These are phyloP conservation scores for Augiades crinisus DNA, from an alignment of 2,888 invertebrate genomes.

Conservation along the genomic window DNA sequence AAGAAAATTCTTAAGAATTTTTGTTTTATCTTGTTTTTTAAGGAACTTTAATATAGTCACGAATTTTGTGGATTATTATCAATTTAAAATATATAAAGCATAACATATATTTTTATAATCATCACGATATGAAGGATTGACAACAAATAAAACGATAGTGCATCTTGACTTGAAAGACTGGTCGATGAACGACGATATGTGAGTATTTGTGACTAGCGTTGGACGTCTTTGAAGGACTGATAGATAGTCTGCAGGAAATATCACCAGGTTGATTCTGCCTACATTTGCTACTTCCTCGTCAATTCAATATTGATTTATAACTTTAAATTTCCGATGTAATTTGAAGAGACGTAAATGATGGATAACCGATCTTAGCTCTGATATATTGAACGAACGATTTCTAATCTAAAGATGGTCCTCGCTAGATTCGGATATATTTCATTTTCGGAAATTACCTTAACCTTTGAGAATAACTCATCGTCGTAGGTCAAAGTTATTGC, in stretches of 20 bases:
- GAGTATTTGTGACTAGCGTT: too few species aligned
- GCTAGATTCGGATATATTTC: conserved; percentile 5
- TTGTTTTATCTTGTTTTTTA: not conserved
- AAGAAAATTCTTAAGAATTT: not conserved
- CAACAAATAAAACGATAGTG: too few species aligned
- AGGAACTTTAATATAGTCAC: too few species aligned
- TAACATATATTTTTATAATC: too few species aligned
- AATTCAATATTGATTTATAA: not conserved
- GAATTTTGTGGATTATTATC: too few species aligned
- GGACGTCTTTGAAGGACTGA: too few species aligned
- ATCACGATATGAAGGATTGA: too few species aligned
- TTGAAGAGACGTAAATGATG: not conserved
- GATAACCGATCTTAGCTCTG: conserved; percentile 6
- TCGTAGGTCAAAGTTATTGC: not conserved
- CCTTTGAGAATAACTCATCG: not conserved
- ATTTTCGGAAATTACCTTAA: conserved; percentile 6
- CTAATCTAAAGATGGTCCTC: conserved; percentile 10
- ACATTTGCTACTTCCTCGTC: not conserved
- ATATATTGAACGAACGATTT: conserved; percentile 6
- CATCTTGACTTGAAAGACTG: too few species aligned
- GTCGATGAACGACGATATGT: too few species aligned
- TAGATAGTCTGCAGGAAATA: too few species aligned
- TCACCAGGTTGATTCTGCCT: too few species aligned
- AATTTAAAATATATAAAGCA: too few species aligned
- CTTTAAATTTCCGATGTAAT: conserved; percentile 1